phyloP scores from a whole-genome alignment of 2,888 invertebrate genomes.

The Cephus runcator region DNA sequence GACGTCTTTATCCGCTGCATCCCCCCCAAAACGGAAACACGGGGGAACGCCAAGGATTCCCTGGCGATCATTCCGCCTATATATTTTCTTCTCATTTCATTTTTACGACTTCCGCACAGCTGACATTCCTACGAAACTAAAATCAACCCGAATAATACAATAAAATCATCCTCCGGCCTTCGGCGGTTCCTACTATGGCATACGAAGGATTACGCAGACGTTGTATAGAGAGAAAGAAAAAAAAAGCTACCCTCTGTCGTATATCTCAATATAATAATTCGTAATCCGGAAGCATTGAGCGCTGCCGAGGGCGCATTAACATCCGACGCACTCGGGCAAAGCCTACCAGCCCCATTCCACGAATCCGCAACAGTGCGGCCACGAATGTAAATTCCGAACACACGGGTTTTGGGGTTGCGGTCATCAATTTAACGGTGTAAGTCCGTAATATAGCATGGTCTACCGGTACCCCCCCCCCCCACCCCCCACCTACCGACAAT shows the following conservation, averaged over 20 bases:
- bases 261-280: conserved; percentile 15
- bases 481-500: neutral
- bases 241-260: neutral
- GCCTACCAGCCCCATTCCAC: neutral
- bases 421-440: conserved; percentile 56
- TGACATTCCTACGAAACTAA: neutral
- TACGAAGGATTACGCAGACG: neutral
- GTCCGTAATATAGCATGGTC: conserved; percentile 32
- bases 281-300: conserved; percentile 21
- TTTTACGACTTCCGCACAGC: neutral
- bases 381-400: conserved; percentile 48
- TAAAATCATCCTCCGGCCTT: neutral
- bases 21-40: neutral
- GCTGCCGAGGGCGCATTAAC: conserved; percentile 5
- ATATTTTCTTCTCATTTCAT: neutral
- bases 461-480: neutral
- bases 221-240: neutral
- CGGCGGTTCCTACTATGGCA: neutral
- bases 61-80: neutral
- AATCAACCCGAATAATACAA: neutral
- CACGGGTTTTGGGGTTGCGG: conserved; percentile 44
- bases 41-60: neutral
- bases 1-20: neutral
- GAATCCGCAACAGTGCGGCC: conserved; percentile 12
- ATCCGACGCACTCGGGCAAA: conserved; percentile 1